phyloP scores from a whole-genome alignment of 1,140 invertebrate genomes.

The Drosophila pandora region DNA sequence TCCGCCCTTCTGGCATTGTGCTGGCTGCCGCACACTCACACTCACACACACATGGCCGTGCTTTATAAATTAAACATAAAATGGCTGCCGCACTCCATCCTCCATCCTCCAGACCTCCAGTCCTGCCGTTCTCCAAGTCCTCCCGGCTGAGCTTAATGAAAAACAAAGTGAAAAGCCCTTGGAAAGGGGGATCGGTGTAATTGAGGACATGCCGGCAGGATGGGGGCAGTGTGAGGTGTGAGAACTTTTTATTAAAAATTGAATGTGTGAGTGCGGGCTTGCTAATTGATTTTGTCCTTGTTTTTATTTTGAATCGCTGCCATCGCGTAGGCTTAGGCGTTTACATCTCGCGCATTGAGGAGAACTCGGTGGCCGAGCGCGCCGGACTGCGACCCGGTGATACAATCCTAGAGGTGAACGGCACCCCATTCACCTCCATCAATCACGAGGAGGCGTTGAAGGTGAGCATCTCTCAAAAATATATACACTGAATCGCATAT shows the following conservation, averaged over 20 bases:
- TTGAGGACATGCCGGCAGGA: slow-evolving; percentile 2
- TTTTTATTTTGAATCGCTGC: slow-evolving; percentile 56
- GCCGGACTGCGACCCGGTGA: slow-evolving; percentile 93
- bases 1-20: slow-evolving; percentile 19
- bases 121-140: no score
- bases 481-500: slow-evolving; percentile 15
- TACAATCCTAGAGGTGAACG: slow-evolving; percentile 95
- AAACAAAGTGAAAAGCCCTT: slow-evolving; percentile 37
- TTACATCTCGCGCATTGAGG: slow-evolving; percentile 94
- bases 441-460: slow-evolving; percentile 94
- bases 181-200: slow-evolving; percentile 1
- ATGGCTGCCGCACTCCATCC: slow-evolving; percentile 63
- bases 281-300: slow-evolving; percentile 69
- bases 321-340: slow-evolving; percentile 89
- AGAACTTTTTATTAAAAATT: slow-evolving; percentile 61
- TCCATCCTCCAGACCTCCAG: slow-evolving; percentile 29
- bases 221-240: slow-evolving; percentile 10
- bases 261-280: slow-evolving; percentile 40
- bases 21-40: slow-evolving; percentile 23
- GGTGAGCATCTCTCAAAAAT: slow-evolving; percentile 85
- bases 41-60: slow-evolving; percentile 44
- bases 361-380: slow-evolving; percentile 93
- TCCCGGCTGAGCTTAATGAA: slow-evolving; percentile 59
- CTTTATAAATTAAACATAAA: slow-evolving; percentile 78
- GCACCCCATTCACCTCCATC: slow-evolving; percentile 93